Percentiles rank a stretch among this genome's conserved stretches.
Conservation (phyloP, 2,113 vertebrate species). For the Spea bombifrons region DNA sequence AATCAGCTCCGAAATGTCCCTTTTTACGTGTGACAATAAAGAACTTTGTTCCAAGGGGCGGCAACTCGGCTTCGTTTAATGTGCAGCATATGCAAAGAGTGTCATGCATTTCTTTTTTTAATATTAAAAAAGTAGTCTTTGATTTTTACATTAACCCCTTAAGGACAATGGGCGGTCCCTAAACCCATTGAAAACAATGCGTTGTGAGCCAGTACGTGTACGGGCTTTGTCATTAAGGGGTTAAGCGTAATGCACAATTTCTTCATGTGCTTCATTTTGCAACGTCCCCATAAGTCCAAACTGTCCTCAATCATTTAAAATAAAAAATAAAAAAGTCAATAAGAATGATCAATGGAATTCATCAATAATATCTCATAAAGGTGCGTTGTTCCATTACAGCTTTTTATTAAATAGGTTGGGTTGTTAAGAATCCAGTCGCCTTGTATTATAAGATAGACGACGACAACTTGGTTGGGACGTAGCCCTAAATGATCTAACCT, state of each 20-base stretch:
- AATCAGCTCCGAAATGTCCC: constrained; percentile 73
- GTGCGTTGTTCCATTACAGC: not conserved
- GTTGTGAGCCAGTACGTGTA: too few species aligned
- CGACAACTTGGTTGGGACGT: constrained; percentile 67
- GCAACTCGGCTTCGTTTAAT: constrained; percentile 65
- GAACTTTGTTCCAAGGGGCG: constrained; percentile 67
- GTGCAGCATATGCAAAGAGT: constrained; percentile 65
- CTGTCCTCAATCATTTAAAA: not conserved
- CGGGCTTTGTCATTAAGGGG: too few species aligned
- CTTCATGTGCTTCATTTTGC: constrained; percentile 15
- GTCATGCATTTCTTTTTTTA: constrained; percentile 53
- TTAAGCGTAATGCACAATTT: too few species aligned
- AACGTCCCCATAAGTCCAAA: not conserved
- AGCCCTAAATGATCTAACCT: constrained; percentile 68
- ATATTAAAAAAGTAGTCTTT: constrained; percentile 53
- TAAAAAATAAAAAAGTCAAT: not conserved
- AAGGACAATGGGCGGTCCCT: constrained; percentile 37
- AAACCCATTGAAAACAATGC: too few species aligned
- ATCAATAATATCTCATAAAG: not conserved
- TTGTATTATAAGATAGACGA: constrained; percentile 38
- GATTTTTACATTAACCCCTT: constrained; percentile 14
- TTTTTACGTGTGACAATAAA: constrained; percentile 69
- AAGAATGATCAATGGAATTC: not conserved
- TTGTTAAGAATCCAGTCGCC: constrained; percentile 56
- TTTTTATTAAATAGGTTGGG: constrained; percentile 50